Evolutionary conservation across 2,888 invertebrate genomes (phyloP).

Genomic region (Argyresthia albistria): DNA sequence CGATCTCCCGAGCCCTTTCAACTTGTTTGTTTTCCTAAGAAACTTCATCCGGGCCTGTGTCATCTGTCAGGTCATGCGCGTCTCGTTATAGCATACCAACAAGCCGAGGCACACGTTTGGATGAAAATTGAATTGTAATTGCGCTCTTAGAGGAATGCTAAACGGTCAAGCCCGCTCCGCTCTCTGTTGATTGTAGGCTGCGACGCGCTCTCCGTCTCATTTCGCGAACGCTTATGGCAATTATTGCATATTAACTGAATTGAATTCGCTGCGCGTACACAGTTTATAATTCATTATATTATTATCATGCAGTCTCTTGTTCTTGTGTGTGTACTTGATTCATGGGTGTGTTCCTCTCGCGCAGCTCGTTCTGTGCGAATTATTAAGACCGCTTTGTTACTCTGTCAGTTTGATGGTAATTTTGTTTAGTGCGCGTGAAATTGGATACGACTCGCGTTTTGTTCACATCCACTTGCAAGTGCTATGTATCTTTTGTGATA

Average conservation of each 20-base stretch:
- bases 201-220: slow-evolving; percentile 22
- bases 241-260: slow-evolving; percentile 59
- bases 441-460: slow-evolving; percentile 28
- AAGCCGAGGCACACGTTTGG: slow-evolving; percentile 34
- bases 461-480: not conserved
- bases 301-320: slow-evolving; percentile 23
- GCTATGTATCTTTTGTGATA: too few relatives aligned
- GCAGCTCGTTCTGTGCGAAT: slow-evolving; percentile 54
- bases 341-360: slow-evolving; percentile 37
- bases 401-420: slow-evolving; percentile 56
- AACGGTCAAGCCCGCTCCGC: slow-evolving; percentile 28
- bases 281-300: slow-evolving; percentile 41
- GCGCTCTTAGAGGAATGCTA: slow-evolving; percentile 44
- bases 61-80: not conserved
- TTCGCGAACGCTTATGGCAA: slow-evolving; percentile 27
- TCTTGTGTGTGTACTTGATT: slow-evolving; percentile 31
- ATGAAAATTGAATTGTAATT: slow-evolving; percentile 62
- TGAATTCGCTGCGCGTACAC: slow-evolving; percentile 26
- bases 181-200: slow-evolving; percentile 40
- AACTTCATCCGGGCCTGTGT: not conserved
- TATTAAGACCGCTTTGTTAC: slow-evolving; percentile 64
- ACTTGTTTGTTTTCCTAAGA: slow-evolving; percentile 35
- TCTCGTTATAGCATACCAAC: slow-evolving; percentile 26
- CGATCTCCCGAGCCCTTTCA: slow-evolving; percentile 29
- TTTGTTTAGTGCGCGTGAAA: slow-evolving; percentile 68